Conservation (phyloP, 2,113 vertebrate genomes). For the Gnathonemus echidnorhynchus region DNA sequence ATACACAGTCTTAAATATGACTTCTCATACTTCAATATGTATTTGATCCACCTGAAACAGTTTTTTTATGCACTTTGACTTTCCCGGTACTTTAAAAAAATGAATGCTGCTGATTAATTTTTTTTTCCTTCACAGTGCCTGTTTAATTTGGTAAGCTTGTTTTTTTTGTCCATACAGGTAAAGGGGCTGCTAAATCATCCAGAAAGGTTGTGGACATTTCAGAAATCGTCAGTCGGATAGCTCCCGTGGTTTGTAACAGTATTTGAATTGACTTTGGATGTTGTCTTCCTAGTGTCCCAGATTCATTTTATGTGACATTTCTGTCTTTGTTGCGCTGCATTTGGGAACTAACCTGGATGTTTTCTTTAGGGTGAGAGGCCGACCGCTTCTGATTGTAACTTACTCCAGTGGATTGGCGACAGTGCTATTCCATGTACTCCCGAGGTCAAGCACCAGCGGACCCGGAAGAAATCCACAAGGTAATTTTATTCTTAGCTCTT, state of each 20-base stretch:
- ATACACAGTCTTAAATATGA: background rate
- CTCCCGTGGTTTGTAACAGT: conserved; percentile 73
- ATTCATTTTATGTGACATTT: background rate
- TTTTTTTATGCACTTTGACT: background rate
- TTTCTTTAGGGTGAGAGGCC: conserved; percentile 65
- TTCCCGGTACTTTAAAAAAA: background rate
- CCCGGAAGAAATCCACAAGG: conserved; percentile 65
- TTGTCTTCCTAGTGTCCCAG: background rate
- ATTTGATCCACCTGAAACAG: background rate
- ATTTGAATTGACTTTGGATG: background rate
- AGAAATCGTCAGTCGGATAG: conserved; percentile 86
- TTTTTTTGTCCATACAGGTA: conserved; percentile 50
- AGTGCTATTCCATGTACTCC: conserved; percentile 86
- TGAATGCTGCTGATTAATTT: background rate
- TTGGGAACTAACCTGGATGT: background rate
- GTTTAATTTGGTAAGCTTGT: background rate
- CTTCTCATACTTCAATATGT: background rate
- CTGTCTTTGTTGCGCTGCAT: background rate
- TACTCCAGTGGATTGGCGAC: conserved; percentile 88
- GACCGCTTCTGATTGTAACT: conserved; percentile 54
- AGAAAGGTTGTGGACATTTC: conserved; percentile 69
- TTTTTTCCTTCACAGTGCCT: background rate
- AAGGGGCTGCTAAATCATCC: conserved; percentile 49
- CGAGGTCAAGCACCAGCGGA: conserved; percentile 45
- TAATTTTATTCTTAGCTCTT: conserved; percentile 37